Conservation (phyloP, 2,113 vertebrate species). For the Psephotus haematonotus region DNA sequence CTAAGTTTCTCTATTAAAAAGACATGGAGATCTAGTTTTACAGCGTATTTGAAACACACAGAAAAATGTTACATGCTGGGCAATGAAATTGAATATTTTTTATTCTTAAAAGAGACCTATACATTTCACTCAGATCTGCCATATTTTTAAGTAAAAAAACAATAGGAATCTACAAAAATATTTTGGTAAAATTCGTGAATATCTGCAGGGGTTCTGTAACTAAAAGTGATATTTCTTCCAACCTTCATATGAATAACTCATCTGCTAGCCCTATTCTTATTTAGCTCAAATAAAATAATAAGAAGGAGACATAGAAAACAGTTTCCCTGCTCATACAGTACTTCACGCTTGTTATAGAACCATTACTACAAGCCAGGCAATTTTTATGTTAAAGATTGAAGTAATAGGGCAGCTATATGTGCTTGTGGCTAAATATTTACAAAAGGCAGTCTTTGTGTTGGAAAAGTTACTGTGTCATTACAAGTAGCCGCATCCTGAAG, state of each 20-base stretch:
- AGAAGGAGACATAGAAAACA: conserved; percentile 40
- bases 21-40: conserved; percentile 73
- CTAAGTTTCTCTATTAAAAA: conserved; percentile 75
- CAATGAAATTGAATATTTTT: conserved; percentile 77
- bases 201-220: conserved; percentile 62
- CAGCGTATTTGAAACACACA: conserved; percentile 75
- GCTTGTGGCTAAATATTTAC: not conserved
- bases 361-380: conserved; percentile 55
- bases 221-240: conserved; percentile 62
- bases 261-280: conserved; percentile 33
- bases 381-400: conserved; percentile 17
- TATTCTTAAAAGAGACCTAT: conserved; percentile 73
- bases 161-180: conserved; percentile 75
- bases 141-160: conserved; percentile 76
- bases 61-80: conserved; percentile 77
- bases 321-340: conserved; percentile 27
- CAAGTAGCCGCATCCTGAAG: not conserved
- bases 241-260: conserved; percentile 63
- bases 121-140: conserved; percentile 72
- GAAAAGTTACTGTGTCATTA: not conserved
- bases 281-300: conserved; percentile 72
- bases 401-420: not conserved
- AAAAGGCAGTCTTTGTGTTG: not conserved
- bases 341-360: conserved; percentile 25
- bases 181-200: conserved; percentile 75